A percentile compares a stretch with the other conserved stretches of the same genome.
These are phyloP conservation scores for Turdus rufiventris DNA, from an alignment of 2,113 vertebrate genomes.

Conservation along the genomic window DNA sequence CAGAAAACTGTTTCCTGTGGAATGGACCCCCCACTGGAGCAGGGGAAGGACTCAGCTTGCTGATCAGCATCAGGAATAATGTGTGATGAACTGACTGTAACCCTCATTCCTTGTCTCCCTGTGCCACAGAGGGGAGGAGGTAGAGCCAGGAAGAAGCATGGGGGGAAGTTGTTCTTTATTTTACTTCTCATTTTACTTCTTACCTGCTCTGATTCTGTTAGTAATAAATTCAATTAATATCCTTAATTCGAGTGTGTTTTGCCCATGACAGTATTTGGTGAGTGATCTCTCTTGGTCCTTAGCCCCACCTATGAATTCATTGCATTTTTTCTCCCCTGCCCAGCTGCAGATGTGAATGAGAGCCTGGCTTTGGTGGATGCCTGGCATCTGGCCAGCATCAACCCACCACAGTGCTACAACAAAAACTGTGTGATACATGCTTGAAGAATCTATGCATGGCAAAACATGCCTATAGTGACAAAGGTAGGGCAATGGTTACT, in stretches of 20 bases:
- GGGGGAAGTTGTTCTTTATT: background rate
- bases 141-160: background rate
- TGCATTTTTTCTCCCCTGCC: background rate
- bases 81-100: background rate
- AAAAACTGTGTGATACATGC: background rate
- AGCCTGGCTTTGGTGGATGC: background rate
- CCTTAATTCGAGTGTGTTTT: background rate
- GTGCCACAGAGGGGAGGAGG: background rate
- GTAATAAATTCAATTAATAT: background rate
- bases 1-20: background rate
- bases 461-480: background rate
- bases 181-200: background rate
- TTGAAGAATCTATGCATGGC: background rate
- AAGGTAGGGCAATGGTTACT: background rate
- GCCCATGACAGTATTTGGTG: accelerated
- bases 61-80: background rate
- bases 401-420: background rate
- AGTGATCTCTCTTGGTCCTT: background rate
- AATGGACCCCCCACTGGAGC: accelerated
- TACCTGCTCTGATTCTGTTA: background rate
- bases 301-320: background rate
- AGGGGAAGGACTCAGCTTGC: background rate
- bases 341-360: background rate
- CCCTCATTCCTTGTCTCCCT: background rate
- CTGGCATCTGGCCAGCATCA: accelerated